phyloP scores from a whole-genome alignment of 2,797 vertebrate species.

The Gallinago stenura region DNA sequence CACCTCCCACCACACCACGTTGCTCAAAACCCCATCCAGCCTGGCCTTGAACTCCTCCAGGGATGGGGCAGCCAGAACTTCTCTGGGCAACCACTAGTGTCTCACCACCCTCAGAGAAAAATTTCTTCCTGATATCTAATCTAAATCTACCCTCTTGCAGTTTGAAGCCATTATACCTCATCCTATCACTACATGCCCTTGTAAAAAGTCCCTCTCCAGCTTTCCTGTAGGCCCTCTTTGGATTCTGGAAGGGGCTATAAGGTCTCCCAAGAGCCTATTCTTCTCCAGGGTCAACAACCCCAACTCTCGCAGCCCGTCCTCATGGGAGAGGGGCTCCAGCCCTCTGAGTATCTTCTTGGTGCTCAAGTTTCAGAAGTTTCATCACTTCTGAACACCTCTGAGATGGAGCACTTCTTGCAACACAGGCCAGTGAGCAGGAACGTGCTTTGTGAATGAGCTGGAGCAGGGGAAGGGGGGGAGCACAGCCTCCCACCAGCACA shows the following conservation, averaged over 20 bases:
- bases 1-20: not conserved
- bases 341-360: not conserved
- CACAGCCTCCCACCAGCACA: not conserved
- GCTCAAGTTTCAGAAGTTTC: not conserved
- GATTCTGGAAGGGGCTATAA: not conserved
- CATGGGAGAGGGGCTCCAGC: not conserved
- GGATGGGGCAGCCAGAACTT: not conserved
- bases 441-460: not conserved
- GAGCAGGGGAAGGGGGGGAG: not conserved
- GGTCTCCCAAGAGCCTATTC: not conserved
- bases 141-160: not conserved
- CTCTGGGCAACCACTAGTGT: not conserved
- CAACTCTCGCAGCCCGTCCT: not conserved
- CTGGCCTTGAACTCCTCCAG: not conserved
- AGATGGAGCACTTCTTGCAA: not conserved
- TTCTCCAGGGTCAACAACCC: not conserved
- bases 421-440: fast-evolving
- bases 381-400: not conserved
- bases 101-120: not conserved
- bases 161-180: not conserved
- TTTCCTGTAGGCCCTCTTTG: not conserved
- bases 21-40: not conserved
- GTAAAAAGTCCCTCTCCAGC: not conserved
- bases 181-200: no score
- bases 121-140: not conserved